Conservation (phyloP, 30 jellyfish, hydroid and myxozoan genomes). For the Aurelia sp. region DNA sequence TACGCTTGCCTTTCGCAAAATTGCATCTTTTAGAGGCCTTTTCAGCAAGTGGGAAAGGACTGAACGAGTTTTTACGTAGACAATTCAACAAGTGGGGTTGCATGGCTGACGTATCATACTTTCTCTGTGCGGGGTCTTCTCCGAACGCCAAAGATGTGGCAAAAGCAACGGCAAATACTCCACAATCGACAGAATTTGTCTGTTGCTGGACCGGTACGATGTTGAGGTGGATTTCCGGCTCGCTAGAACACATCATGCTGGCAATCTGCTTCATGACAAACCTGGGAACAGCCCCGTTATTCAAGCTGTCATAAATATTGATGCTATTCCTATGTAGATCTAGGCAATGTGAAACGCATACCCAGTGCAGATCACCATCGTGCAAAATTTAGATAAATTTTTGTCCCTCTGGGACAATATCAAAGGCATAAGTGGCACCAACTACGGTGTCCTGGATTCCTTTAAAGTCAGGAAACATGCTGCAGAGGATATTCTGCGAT, state of each 20-base stretch:
- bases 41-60: too few species aligned
- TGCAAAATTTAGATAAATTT: conserved; percentile 24
- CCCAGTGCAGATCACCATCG: conserved; percentile 40
- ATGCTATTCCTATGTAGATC: background rate
- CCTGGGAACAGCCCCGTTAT: background rate
- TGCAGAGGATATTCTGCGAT: conserved; percentile 10
- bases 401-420: background rate
- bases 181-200: conserved; percentile 18
- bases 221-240: too few species aligned
- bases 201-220: conserved; percentile 37
- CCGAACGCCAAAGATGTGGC: conserved; percentile 33
- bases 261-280: conserved; percentile 7
- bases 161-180: conserved; percentile 46
- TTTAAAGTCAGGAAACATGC: conserved; percentile 14
- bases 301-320: conserved; percentile 18
- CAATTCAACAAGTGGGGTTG: too few species aligned
- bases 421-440: background rate
- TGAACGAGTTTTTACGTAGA: too few species aligned
- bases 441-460: conserved; percentile 18
- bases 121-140: conserved; percentile 14
- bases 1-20: background rate
- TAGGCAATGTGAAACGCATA: conserved; percentile 1
- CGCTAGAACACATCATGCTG: too few species aligned
- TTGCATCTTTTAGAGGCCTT: background rate
- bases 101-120: too few species aligned